phyloP scores from a whole-genome alignment of 2,888 invertebrate genomes.

The Andricus quercusramuli region DNA sequence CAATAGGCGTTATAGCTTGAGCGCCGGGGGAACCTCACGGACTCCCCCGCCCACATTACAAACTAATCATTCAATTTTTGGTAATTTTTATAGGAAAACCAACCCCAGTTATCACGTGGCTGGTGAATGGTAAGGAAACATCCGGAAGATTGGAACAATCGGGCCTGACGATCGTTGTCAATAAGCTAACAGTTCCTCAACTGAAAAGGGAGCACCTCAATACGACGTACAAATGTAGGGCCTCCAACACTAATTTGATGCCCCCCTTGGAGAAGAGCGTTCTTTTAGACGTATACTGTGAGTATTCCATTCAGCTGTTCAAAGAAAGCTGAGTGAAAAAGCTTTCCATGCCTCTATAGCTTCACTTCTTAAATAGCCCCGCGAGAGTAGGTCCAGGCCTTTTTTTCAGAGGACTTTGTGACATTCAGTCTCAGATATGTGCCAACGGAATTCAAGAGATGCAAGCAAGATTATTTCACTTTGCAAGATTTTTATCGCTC shows the following conservation, averaged over 20 bases:
- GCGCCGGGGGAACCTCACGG: too few species aligned
- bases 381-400: slow-evolving; percentile 39
- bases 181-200: slow-evolving; percentile 87
- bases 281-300: slow-evolving; percentile 90
- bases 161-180: slow-evolving; percentile 88
- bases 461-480: slow-evolving; percentile 42
- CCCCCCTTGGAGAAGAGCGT: slow-evolving; percentile 91
- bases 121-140: slow-evolving; percentile 83
- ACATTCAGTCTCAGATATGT: slow-evolving; percentile 38
- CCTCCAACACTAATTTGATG: slow-evolving; percentile 92
- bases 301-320: slow-evolving; percentile 78
- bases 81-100: slow-evolving; percentile 85
- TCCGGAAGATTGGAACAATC: slow-evolving; percentile 82
- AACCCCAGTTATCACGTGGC: slow-evolving; percentile 91
- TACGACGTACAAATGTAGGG: slow-evolving; percentile 92
- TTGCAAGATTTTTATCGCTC: slow-evolving; percentile 41
- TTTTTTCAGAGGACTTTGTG: slow-evolving; percentile 10
- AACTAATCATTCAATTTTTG: too few species aligned
- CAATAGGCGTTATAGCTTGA: too few species aligned
- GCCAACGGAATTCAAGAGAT: slow-evolving; percentile 40
- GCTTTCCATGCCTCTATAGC: slow-evolving; percentile 26
- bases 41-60: too few species aligned
- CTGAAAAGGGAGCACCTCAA: slow-evolving; percentile 89
- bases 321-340: slow-evolving; percentile 31
- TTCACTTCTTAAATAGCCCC: slow-evolving; percentile 30